Percentiles rank a stretch among this genome's conserved stretches.
Conservation (phyloP, 1,140 invertebrate genomes). For the Ditylenchus dipsaci region DNA sequence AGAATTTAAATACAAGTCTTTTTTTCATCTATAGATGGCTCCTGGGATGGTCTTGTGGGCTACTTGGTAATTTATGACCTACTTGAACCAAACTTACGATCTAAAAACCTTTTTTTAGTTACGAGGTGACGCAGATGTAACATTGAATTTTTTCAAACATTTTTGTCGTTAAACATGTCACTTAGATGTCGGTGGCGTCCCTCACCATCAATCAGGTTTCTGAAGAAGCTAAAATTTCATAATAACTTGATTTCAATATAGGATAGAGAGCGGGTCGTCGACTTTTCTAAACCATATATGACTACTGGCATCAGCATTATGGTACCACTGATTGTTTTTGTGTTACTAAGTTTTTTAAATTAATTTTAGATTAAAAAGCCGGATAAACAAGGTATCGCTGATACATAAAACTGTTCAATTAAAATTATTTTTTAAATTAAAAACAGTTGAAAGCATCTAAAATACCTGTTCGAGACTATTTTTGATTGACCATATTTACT, state of each 20-base stretch:
- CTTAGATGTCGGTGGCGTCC: constrained; percentile 69
- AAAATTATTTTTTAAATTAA: too few relatives aligned
- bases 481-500: too few relatives aligned
- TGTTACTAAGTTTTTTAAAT: not conserved
- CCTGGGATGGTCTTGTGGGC: constrained; percentile 59
- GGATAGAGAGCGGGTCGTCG: constrained; percentile 85
- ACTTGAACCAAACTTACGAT: too few relatives aligned
- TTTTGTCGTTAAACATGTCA: not conserved
- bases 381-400: constrained; percentile 68
- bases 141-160: constrained; percentile 52
- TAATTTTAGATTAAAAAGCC: constrained; percentile 76
- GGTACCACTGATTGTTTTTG: not conserved
- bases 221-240: not conserved
- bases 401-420: not conserved
- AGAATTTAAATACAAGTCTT: too few relatives aligned
- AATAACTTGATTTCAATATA: constrained; percentile 61
- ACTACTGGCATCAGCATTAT: constrained; percentile 93
- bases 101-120: constrained; percentile 9
- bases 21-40: constrained; percentile 51
- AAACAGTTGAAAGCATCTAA: too few relatives aligned
- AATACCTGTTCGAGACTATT: too few relatives aligned
- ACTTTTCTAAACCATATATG: constrained; percentile 95
- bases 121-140: constrained; percentile 76
- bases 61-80: constrained; percentile 34
- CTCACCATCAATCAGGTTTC: constrained; percentile 76